Evolutionary conservation across 2,888 invertebrate genomes (phyloP).

Genomic region (Synanthedon vespiformis): DNA sequence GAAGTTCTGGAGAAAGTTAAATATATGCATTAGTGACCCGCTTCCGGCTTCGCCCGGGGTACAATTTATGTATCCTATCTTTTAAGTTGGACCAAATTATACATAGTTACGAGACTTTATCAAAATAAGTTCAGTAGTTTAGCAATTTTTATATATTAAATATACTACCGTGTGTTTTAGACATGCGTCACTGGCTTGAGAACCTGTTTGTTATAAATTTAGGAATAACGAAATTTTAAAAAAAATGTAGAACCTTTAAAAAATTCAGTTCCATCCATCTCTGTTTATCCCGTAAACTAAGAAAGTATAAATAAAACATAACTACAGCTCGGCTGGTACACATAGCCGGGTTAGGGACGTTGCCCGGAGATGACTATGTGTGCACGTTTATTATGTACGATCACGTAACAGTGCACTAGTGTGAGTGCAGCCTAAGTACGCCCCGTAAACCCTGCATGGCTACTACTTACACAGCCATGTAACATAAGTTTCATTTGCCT

Average conservation of each 20-base stretch:
- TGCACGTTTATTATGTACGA: slow-evolving; percentile 32
- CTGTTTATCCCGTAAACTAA: slow-evolving; percentile 33
- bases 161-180: too few relatives aligned
- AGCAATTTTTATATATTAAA: too few relatives aligned
- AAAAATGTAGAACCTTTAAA: neutral
- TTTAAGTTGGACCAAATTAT: too few relatives aligned
- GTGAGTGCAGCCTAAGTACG: slow-evolving; percentile 53
- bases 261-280: slow-evolving; percentile 30
- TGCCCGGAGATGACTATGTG: slow-evolving; percentile 31
- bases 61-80: too few relatives aligned
- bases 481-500: slow-evolving; percentile 5
- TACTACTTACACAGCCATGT: slow-evolving; percentile 26
- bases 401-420: slow-evolving; percentile 30
- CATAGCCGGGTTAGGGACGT: slow-evolving; percentile 51
- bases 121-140: too few relatives aligned
- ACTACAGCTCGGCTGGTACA: slow-evolving; percentile 30
- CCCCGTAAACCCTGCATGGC: slow-evolving; percentile 25
- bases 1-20: too few relatives aligned
- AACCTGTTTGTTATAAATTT: too few relatives aligned
- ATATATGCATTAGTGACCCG: too few relatives aligned
- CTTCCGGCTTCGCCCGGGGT: too few relatives aligned
- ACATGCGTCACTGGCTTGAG: too few relatives aligned
- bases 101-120: too few relatives aligned
- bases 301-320: slow-evolving; percentile 70
- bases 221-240: too few relatives aligned